Evolutionary conservation across 2,888 invertebrate species (phyloP).

Genomic region (Cinara cedri): DNA sequence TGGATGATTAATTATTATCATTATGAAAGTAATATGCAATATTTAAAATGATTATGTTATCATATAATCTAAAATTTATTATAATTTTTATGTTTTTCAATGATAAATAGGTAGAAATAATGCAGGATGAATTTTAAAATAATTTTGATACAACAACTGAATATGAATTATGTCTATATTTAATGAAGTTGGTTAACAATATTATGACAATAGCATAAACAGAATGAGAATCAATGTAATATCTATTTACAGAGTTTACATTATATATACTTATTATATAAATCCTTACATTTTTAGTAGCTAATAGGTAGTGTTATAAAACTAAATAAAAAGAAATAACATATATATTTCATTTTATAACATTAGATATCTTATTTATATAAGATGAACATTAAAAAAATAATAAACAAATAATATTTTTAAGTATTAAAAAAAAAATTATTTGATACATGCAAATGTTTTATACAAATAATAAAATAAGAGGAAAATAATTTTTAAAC

Average conservation of each 20-base stretch:
- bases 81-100: too few species aligned
- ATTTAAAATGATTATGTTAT: too few species aligned
- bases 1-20: too few species aligned
- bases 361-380: constrained; percentile 42
- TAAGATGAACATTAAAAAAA: constrained; percentile 7
- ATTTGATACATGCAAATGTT: too few species aligned
- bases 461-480: not conserved
- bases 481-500: constrained; percentile 1
- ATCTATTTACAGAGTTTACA: constrained; percentile 34
- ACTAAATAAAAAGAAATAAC: constrained; percentile 36
- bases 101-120: too few species aligned
- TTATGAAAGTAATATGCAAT: too few species aligned
- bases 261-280: constrained; percentile 34
- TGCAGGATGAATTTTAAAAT: constrained; percentile 11
- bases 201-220: constrained; percentile 36
- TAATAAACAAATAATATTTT: constrained; percentile 26
- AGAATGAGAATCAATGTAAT: constrained; percentile 46
- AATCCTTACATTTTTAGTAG: constrained; percentile 37
- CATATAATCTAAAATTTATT: too few species aligned
- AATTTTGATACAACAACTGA: constrained; percentile 3
- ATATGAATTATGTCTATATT: constrained; percentile 4
- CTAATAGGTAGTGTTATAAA: constrained; percentile 48
- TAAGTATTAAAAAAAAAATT: constrained; percentile 2
- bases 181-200: constrained; percentile 34
- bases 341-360: constrained; percentile 46